Evolutionary conservation across 2,888 invertebrate species (phyloP), one percentile per base, ranked within the genome.

Genomic region (Ligdia adustata): DNA sequence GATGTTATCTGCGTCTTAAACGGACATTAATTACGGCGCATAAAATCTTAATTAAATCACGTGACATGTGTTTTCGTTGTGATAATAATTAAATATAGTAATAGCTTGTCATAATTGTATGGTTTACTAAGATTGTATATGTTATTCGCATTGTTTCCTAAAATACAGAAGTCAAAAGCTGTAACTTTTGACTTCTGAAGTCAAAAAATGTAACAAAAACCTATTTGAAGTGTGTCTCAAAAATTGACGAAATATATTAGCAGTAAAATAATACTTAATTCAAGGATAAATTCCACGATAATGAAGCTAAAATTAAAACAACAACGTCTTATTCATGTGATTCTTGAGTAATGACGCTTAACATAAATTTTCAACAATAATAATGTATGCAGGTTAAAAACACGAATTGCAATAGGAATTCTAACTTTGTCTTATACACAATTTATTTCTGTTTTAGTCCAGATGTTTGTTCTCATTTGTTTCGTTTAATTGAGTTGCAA

Each of bases 11-110:
- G 50, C 41, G 53, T 54, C 61, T 43, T 29, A 22, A 68, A 78
- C 75, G 72, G 42, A 63, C 58, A 72, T 75, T 77, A 74, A 75
- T 77, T 78, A 70, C 69, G 62, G 69, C 64, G 66, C 60, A 69
- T 65, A 66, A 55, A 51, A 70, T 53, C 63, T 33, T 72, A 72
- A 76, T 69, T 72, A 46, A 73, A 72, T 66, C 68, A 65, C 66
- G 69, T 41, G 35, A 50, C 15, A 12, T 67, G 66, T 64, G 62
- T 41, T 29, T 47, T 32, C 52, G 49, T n/a, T n/a, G n/a, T n/a
- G n/a, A n/a, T n/a, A n/a, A n/a, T n/a, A n/a, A n/a, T n/a, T n/a
- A n/a, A n/a, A n/a, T n/a, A n/a, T n/a, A n/a, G n/a, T n/a, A n/a
- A n/a, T n/a, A n/a, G n/a, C n/a, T n/a, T n/a, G n/a, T n/a, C n/a